Base-by-base conservation (phyloP, 2,113 vertebrate species). In the Pholis gunnellus region DNA sequence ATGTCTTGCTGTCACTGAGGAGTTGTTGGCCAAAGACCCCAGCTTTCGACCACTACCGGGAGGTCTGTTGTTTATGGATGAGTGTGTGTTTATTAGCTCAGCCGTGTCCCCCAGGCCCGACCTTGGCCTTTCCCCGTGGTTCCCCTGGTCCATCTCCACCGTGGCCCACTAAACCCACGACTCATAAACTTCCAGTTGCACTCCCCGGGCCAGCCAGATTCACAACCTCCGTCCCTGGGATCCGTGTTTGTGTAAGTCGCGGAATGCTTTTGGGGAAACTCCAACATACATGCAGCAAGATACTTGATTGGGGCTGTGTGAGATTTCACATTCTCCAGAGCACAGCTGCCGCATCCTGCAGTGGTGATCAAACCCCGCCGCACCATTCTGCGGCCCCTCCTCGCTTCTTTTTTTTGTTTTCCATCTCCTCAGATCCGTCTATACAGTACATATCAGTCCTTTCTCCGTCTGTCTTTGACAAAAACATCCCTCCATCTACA, bases 51-150 rank as follows among this genome's bases (percentile, higher is more conserved):
- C 75, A 82, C 72, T 78, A 77, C 87, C 69, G 34, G 83, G 89
- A 88, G 91, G 90, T 92, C 82, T 73, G 61, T 90, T 93, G 84
- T 93, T 93, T 91, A 90, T 90, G 86, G 84, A 90, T 76, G 87
- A 88, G 72, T 72, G 83, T 88, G 65, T 90, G 89, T 93, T 93
- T 91, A 89, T 93, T 90, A 87, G 82, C 81, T 88, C 87, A 89
- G 83, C 72, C 66, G 46, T 78, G 85, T 82, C 75, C 84, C 86
- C 50, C 60, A 27, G 79, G 79, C 71, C 76, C 76, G 72, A 87
- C 87, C 85, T 79, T 82, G 87, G 83, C 80, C 68, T 87, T 81
- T 67, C 76, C 86, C 78, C 27, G 27, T 69, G 71, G 34, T 80
- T 79, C 69, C 82, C 64, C 75, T 74, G 73, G 78, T 89, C 85